Percentiles rank a stretch among this genome's conserved stretches.
Evolutionary conservation across 2,797 vertebrate genomes (phyloP).

Genomic region (Etheostoma perlongum): DNA sequence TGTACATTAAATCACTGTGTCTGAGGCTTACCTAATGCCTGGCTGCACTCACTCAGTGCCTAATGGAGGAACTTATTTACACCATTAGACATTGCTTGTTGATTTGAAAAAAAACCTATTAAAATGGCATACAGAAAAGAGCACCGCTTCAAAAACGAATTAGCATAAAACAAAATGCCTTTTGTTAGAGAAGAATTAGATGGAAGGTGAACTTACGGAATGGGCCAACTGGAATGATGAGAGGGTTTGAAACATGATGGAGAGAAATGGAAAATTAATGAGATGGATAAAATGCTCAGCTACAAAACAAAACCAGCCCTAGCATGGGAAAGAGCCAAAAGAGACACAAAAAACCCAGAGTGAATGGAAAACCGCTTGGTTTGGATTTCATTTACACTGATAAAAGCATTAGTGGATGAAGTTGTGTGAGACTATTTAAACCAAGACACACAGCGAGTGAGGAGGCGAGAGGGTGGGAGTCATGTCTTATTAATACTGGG

Average conservation of each 20-base stretch:
- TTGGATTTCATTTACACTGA: constrained; percentile 69
- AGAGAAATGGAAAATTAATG: constrained; percentile 71
- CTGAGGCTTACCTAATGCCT: constrained; percentile 61
- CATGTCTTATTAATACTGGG: constrained; percentile 81
- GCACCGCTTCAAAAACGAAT: constrained; percentile 22
- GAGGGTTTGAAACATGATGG: constrained; percentile 65
- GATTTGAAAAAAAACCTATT: constrained; percentile 45
- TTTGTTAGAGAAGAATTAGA: constrained; percentile 44
- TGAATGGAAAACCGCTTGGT: constrained; percentile 51
- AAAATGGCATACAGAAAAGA: constrained; percentile 21
- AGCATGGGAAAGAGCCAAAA: constrained; percentile 1
- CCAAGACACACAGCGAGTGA: constrained; percentile 56
- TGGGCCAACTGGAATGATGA: constrained; percentile 64
- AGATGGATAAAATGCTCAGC: constrained; percentile 63
- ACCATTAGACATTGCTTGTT: constrained; percentile 58
- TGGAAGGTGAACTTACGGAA: constrained; percentile 51
- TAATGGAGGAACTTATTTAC: constrained; percentile 69
- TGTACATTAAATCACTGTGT: constrained; percentile 70
- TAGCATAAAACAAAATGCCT: constrained; percentile 31
- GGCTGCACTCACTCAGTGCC: constrained; percentile 47
- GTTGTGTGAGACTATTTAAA: constrained; percentile 68
- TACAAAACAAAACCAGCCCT: constrained; percentile 53
- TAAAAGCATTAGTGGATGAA: constrained; percentile 77
- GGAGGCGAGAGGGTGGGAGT: constrained; percentile 59
- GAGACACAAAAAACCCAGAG: neutral